Evolutionary conservation across 1,140 invertebrate species (phyloP).

Genomic region (Camponotus floridanus): DNA sequence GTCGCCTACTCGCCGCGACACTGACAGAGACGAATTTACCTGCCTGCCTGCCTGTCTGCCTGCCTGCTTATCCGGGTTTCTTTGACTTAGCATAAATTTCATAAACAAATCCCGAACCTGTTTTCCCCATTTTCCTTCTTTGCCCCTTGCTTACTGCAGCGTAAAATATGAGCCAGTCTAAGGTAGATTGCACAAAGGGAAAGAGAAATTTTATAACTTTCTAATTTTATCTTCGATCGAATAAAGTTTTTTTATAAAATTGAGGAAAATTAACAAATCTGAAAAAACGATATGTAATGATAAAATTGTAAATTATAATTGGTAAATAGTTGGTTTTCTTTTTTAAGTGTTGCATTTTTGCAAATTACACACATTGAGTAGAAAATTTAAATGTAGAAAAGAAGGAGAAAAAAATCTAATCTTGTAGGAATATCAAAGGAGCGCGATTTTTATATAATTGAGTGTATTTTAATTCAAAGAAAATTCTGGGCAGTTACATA

Average conservation of each 20-base stretch:
- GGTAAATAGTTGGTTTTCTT: background rate
- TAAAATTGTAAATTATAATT: too few species aligned
- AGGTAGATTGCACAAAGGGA: constrained; percentile 39
- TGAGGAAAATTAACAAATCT: background rate
- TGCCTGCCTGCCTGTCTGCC: constrained; percentile 27
- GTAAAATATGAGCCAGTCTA: constrained; percentile 38
- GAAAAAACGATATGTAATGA: background rate
- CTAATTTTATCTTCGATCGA: constrained; percentile 22
- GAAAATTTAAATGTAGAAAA: background rate
- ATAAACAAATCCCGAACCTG: constrained; percentile 55
- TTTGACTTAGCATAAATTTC: constrained; percentile 61
- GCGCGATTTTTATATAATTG: background rate
- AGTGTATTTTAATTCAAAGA: background rate
- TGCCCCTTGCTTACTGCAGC: background rate
- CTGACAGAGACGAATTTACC: constrained; percentile 58
- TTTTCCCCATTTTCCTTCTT: constrained; percentile 9
- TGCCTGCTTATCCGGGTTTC: constrained; percentile 50
- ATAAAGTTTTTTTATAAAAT: constrained; percentile 25
- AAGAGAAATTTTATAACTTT: constrained; percentile 29
- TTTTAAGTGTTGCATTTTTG: background rate
- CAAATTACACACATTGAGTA: background rate
- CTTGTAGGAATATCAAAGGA: constrained; percentile 4
- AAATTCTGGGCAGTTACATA: background rate
- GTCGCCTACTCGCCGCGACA: constrained; percentile 4
- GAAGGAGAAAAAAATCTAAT: background rate